Conservation (phyloP, 2,888 invertebrate genomes). For the Hydrotaea diabolus region DNA sequence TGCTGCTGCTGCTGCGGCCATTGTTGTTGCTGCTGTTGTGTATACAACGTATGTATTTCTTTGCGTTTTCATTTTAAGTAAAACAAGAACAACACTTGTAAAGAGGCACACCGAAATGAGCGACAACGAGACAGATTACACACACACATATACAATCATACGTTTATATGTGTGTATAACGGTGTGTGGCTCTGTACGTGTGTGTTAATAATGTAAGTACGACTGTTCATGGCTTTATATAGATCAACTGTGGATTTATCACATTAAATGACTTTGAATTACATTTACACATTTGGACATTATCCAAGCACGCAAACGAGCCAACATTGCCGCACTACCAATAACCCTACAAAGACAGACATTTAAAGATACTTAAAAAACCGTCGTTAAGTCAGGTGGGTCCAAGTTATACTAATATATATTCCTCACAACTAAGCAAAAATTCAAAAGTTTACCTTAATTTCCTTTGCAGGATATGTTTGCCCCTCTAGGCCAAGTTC, state of each 20-base stretch:
- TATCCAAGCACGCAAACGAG: slow-evolving; percentile 7
- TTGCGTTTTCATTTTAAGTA: slow-evolving; percentile 13
- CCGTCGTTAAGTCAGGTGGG: no score
- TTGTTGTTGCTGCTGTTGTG: neutral
- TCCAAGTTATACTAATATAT: no score
- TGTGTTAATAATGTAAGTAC: no score
- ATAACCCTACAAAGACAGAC: no score
- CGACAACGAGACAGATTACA: neutral
- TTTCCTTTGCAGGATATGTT: no score
- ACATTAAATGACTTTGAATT: slow-evolving; percentile 54
- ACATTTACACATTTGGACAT: slow-evolving; percentile 28
- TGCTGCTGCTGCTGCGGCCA: neutral
- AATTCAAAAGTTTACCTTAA: no score
- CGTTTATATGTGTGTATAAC: neutral
- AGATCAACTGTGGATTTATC: slow-evolving; percentile 47
- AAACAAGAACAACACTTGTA: slow-evolving; percentile 26
- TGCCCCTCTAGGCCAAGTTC: no score
- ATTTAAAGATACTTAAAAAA: no score
- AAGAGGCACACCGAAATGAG: slow-evolving; percentile 12
- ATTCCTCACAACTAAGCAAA: no score
- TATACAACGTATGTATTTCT: neutral
- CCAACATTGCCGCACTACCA: slow-evolving; percentile 7
- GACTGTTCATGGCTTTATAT: slow-evolving; percentile 10
- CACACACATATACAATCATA: neutral
- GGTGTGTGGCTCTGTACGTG: neutral